These are phyloP conservation scores for Gymnothorax javanicus DNA, from an alignment of 2,797 vertebrate genomes.

Conservation along the genomic window DNA sequence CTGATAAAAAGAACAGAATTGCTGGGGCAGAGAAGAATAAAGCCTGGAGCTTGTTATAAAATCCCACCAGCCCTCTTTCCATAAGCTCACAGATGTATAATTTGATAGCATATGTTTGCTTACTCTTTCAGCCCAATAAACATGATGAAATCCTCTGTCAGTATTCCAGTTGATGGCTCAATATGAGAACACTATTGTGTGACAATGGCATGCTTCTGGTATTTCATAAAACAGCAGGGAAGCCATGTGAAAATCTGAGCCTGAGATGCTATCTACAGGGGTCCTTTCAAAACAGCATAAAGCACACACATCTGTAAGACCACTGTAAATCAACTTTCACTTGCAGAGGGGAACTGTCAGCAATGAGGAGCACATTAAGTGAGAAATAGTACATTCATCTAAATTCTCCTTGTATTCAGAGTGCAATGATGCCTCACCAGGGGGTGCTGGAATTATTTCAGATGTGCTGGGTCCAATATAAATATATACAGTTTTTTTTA, in stretches of 20 bases:
- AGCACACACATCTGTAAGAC: background rate
- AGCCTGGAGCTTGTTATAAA: background rate
- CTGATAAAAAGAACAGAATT: background rate
- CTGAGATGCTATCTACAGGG: background rate
- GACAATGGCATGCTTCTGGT: background rate
- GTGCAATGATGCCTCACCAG: background rate
- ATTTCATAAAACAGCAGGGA: background rate
- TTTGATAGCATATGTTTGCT: background rate
- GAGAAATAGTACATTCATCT: background rate
- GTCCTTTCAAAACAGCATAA: background rate
- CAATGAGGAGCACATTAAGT: background rate
- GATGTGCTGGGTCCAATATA: too few relatives aligned
- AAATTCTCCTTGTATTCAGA: background rate
- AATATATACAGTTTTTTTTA: too few relatives aligned
- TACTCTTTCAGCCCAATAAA: background rate
- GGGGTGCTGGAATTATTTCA: too few relatives aligned
- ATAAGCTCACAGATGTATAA: background rate
- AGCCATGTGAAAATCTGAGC: background rate
- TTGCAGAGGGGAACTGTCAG: background rate
- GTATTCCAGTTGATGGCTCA: background rate
- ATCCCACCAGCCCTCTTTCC: background rate
- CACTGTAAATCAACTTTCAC: background rate
- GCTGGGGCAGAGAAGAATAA: background rate
- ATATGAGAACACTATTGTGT: background rate
- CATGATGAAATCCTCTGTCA: background rate